A percentile compares a stretch with the other conserved stretches of the same genome.
Conservation (phyloP, 1,140 invertebrate species). For the Cylas formicarius region DNA sequence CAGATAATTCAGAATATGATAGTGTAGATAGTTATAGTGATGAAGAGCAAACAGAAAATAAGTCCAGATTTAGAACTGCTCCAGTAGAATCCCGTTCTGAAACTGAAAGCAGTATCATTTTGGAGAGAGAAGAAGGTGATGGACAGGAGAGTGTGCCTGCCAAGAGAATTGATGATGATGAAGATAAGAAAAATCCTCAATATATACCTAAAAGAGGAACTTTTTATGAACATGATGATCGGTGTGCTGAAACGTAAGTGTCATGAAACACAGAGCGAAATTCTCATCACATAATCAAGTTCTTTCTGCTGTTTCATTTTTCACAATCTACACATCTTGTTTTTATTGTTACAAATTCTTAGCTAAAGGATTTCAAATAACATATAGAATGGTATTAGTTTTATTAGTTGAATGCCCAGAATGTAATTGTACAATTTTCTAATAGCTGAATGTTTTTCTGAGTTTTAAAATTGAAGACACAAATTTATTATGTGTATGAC, state of each 20-base stretch:
- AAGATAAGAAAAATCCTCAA: constrained; percentile 91
- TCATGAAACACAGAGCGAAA: too few species aligned
- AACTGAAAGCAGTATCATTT: constrained; percentile 41
- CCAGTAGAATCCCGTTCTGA: constrained; percentile 25
- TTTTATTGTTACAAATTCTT: too few species aligned
- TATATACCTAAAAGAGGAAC: constrained; percentile 94
- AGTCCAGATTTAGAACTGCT: constrained; percentile 23
- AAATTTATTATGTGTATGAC: too few species aligned
- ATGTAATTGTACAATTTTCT: too few species aligned
- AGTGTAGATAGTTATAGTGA: constrained; percentile 37
- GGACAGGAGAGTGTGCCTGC: constrained; percentile 53
- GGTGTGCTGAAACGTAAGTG: constrained; percentile 61
- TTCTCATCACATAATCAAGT: constrained; percentile 5
- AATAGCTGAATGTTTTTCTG: too few species aligned
- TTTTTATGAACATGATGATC: constrained; percentile 94
- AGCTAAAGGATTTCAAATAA: too few species aligned
- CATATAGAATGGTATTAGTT: too few species aligned
- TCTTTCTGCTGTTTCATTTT: too few species aligned
- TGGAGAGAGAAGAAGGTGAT: constrained; percentile 52
- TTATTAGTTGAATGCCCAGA: too few species aligned
- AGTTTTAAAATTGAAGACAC: too few species aligned
- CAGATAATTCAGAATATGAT: constrained; percentile 35
- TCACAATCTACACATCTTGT: too few species aligned
- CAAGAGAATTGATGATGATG: constrained; percentile 82
- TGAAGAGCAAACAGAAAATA: constrained; percentile 26